Evolutionary conservation across 2,113 vertebrate genomes (phyloP).

Genomic region (Takifugu bimaculatus): DNA sequence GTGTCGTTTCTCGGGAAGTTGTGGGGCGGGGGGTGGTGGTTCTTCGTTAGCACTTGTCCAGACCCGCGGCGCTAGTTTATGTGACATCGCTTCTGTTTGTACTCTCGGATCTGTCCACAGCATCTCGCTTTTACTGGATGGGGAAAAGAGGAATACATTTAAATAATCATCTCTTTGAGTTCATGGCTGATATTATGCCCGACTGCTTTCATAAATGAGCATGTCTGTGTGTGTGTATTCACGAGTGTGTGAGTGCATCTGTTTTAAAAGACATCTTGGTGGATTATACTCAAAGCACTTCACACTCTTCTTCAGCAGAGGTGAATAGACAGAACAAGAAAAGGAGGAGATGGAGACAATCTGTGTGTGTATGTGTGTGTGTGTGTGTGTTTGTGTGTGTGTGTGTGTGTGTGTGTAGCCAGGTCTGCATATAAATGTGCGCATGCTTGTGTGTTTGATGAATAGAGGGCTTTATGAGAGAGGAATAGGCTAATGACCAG

Average conservation of each 20-base stretch:
- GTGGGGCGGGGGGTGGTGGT: constrained; percentile 8
- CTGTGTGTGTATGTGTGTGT: constrained; percentile 17
- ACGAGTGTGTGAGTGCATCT: constrained; percentile 20
- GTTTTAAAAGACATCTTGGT: constrained; percentile 57
- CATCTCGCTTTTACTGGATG: constrained; percentile 46
- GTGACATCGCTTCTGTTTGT: constrained; percentile 53
- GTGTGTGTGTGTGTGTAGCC: constrained; percentile 27
- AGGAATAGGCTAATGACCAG: constrained; percentile 73
- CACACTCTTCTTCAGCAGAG: constrained; percentile 12
- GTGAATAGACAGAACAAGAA: constrained; percentile 37
- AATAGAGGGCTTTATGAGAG: constrained; percentile 73
- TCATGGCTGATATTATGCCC: constrained; percentile 66
- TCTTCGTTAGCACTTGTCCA: constrained; percentile 31
- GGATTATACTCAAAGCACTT: constrained; percentile 37
- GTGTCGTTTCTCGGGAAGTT: constrained; percentile 12
- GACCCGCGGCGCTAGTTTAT: constrained; percentile 22
- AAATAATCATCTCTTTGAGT: constrained; percentile 68
- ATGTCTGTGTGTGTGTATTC: constrained; percentile 39
- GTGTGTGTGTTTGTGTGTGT: constrained; percentile 43
- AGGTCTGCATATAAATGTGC: constrained; percentile 52
- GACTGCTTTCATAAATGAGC: constrained; percentile 66
- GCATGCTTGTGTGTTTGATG: constrained; percentile 63
- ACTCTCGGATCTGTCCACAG: constrained; percentile 60
- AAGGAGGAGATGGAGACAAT: constrained; percentile 23
- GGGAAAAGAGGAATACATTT: constrained; percentile 71